Base-by-base conservation (phyloP, 2,113 vertebrate genomes). In the Platanista minor region DNA sequence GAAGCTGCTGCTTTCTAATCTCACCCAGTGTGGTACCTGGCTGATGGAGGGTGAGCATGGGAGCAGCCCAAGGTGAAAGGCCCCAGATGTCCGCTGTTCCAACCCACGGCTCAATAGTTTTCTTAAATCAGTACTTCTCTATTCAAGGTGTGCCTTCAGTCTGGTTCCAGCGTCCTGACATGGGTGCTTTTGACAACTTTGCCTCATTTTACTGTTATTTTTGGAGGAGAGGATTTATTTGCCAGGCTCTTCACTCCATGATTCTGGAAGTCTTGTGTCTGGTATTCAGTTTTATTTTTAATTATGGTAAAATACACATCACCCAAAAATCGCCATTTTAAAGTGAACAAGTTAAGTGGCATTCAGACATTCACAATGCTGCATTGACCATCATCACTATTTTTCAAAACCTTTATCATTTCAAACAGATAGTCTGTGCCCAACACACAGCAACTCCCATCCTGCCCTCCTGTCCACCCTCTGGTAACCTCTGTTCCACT, bases 311-410 rank as follows among this genome's bases (percentile, higher is more conserved):
- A 80, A 80, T 4, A 2, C 49, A 2, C 14, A 80, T 80, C 77
- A 57, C 77, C 49, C 21, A 23, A 25, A 80, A 25, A 15, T 9
- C 12, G 33, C 77, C 77, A 57, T 80, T 80, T 80, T 57, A 80
- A 49, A 78, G 49, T 25, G 52, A 78, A 25, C 33, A 54, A 2
- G 3, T 23, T 23, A 33, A 78, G 12, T 78, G 6, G 6, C 33
- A 8, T 78, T 78, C 2, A 3, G 0, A 62, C 25, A 27, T 78
- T 23, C 75, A 54, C 49, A 54, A 54, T 18, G n/a, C 49, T 21
- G 0, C 10, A 0, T 36, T 52, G 75, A 8, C 18, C 18, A 11
- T n/a, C 18, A 6, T 78, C 11, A 1, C 20, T 54, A 23, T 39
- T 46, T 46, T 29, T n/a, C 2, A 6, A 59, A 81, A 81, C 54